Evolutionary conservation across 2,888 invertebrate genomes (phyloP), one percentile per base, ranked within the genome.

Genomic region (Acleris holmiana): DNA sequence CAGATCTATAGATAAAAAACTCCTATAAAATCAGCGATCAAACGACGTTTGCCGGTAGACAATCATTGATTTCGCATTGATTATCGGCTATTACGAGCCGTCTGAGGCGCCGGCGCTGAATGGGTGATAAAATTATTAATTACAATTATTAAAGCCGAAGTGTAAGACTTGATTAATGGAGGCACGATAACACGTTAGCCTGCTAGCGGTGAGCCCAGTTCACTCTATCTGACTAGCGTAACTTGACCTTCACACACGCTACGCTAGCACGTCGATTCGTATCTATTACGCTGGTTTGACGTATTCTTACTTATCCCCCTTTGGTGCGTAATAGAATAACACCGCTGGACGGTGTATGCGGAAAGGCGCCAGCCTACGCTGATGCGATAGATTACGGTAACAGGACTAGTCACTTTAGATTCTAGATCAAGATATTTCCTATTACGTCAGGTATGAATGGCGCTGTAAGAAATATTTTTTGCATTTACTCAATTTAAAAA

Each of bases 91-190:
- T 65, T 59, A 65, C 44, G 46, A 15, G 41, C 40, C 19, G 48
- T 21, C 49, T 8, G 23, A 25, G 44, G 44, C 60, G 49, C 49
- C 25, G 65, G 65, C 67, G 67, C 61, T 56, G 23, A 55, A 62
- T 67, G 51, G 67, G 67, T 67, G 67, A 67, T 67, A 67, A 67
- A 67, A 67, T 67, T 67, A 67, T 62, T 67, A 67, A 67, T 67
- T 67, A 67, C 19, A 59, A 67, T 67, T 58, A 67, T 67, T 67
- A 67, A 60, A 61, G 61, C 48, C 49, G 44, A 62, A 59, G 62
- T 59, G 51, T 50, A 54, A 47, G 56, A 19, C 51, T 67, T 67
- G 67, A 67, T 67, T 67, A 67, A 67, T 67, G 62, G 55, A 49
- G 23, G 44, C 19, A 46, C 23, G 67, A 67, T 62, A 67, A 55